phyloP scores from a whole-genome alignment of 2,113 vertebrate genomes.

The Sorex araneus region DNA sequence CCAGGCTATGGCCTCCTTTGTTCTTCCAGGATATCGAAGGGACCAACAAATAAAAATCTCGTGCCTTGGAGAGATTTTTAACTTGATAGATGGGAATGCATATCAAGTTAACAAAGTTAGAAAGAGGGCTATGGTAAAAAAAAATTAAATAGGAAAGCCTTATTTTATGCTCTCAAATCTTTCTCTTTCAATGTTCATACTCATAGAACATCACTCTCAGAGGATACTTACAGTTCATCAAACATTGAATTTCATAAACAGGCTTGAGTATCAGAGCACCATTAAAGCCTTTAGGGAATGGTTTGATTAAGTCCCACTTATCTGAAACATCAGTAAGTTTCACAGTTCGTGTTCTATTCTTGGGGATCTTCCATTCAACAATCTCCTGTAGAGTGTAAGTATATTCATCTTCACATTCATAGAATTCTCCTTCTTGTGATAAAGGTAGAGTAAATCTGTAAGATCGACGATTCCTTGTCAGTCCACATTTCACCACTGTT shows the following conservation, averaged over 20 bases:
- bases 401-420: slow-evolving; percentile 91
- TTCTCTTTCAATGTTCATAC: background rate
- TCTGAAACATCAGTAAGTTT: slow-evolving; percentile 85
- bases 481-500: slow-evolving; percentile 85
- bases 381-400: slow-evolving; percentile 93
- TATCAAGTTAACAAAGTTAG: too few species aligned
- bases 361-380: slow-evolving; percentile 92
- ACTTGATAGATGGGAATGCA: too few species aligned
- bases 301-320: slow-evolving; percentile 79
- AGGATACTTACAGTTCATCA: slow-evolving; percentile 93
- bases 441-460: slow-evolving; percentile 88
- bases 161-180: background rate
- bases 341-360: slow-evolving; percentile 88
- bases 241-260: slow-evolving; percentile 92
- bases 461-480: slow-evolving; percentile 84
- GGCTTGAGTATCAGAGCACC: slow-evolving; percentile 89
- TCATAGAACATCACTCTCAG: background rate
- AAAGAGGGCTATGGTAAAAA: too few species aligned
- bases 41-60: too few species aligned
- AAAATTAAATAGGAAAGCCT: too few species aligned
- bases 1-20: too few species aligned
- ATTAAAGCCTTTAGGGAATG: slow-evolving; percentile 87
- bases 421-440: slow-evolving; percentile 90
- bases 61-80: too few species aligned
- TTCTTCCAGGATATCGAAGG: too few species aligned